Evolutionary conservation across 2,888 invertebrate species (phyloP).

Genomic region (Heterodera filipjevi): DNA sequence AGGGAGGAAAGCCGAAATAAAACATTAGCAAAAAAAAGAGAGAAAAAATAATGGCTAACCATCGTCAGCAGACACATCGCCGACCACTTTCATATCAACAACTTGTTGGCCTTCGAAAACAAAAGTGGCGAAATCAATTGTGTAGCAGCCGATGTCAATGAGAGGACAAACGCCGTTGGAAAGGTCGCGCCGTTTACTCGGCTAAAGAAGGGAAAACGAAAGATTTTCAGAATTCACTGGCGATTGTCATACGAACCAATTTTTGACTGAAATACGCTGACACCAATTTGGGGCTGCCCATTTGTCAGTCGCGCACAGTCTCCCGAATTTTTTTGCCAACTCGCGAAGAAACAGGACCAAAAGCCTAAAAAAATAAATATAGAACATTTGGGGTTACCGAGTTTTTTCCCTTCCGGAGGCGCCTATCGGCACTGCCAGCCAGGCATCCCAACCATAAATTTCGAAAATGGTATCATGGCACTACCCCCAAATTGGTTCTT

Average conservation of each 20-base stretch:
- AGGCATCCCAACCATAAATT: too few species aligned
- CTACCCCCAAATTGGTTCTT: too few species aligned
- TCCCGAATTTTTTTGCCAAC: conserved; percentile 29
- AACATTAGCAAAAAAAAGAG: too few species aligned
- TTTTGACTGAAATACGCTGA: conserved; percentile 14
- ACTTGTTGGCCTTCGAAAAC: conserved; percentile 38
- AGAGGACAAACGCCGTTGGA: conserved; percentile 8
- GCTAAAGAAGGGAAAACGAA: not conserved
- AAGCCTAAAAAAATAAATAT: conserved; percentile 35
- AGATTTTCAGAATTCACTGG: too few species aligned
- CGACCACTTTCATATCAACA: conserved; percentile 25
- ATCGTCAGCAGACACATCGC: conserved; percentile 28
- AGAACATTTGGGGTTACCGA: too few species aligned
- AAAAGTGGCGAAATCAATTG: conserved; percentile 30
- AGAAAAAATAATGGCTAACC: too few species aligned
- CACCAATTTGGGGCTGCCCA: conserved; percentile 26
- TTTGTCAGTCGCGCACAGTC: not conserved
- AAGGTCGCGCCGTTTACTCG: not conserved
- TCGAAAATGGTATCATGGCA: too few species aligned
- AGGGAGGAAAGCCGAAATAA: too few species aligned
- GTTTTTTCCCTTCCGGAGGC: too few species aligned
- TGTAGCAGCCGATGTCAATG: conserved; percentile 39
- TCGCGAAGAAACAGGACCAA: conserved; percentile 44
- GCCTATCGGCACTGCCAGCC: too few species aligned
- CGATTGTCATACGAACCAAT: too few species aligned